Base-by-base conservation (phyloP, 2,888 invertebrate species). In the Mamestra brassicae region DNA sequence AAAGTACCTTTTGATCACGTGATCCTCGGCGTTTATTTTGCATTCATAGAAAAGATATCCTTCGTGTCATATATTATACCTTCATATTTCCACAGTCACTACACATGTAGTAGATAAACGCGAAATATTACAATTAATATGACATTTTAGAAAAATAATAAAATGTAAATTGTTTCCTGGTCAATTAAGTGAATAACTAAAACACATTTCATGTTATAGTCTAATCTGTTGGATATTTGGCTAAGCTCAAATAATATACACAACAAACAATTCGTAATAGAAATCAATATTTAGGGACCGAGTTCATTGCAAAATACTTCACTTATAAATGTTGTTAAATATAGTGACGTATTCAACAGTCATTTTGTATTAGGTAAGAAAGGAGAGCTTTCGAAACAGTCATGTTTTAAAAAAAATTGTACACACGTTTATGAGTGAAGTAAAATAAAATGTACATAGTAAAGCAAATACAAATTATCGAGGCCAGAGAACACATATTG, bases 371-470 rank as follows among this genome's bases (percentile, higher is more conserved):
- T 85, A 85, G 71, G 42, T 76, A 74, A 70, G 66, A 72, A 74
- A 68, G 69, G 63, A 65, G 72, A 67, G 61, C 71, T 78, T 76
- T 71, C 62, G 64, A 70, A 78, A 76, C 55, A 80, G 75, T 83
- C 83, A 74, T 83, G 71, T 76, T 75, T 81, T 68, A 66, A 64
- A 74, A 76, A 77, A 70, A 71, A 71, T 78, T 61, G 60, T 78
- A 17, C 58, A 50, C 79, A 80, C 78, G 73, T 75, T 83, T 87
- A 84, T 81, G 76, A 81, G 85, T 83, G 81, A 76, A 85, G 81
- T 83, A 68, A 78, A 83, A 81, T 79, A 80, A 72, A 81, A 80
- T 89, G 87, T 89, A 90, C 83, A 90, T 90, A 90, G 78, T 85
- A 79, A 80, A 83, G 77, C 71, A 79, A 79, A 84, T 81, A 78